Evolutionary conservation across 2,113 vertebrate species (phyloP).

Genomic region (Rhodinocichla rosea): DNA sequence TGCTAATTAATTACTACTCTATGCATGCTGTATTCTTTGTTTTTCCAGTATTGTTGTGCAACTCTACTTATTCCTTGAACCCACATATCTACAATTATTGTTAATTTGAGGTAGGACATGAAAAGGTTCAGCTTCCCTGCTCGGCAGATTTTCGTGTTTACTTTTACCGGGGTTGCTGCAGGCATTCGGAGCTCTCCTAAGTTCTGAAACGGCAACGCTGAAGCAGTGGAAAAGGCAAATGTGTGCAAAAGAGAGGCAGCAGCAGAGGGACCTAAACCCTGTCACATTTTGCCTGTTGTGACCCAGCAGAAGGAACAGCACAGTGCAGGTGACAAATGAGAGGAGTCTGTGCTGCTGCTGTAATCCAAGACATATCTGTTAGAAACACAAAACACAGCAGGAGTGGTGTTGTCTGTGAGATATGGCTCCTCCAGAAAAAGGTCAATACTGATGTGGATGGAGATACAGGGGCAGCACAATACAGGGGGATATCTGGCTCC

Average conservation of each 20-base stretch:
- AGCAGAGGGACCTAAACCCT: background rate
- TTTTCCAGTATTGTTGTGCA: background rate
- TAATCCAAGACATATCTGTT: background rate
- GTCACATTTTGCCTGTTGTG: background rate
- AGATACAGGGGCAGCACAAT: background rate
- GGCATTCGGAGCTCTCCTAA: background rate
- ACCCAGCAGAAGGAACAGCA: background rate
- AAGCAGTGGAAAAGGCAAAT: background rate
- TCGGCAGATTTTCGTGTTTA: background rate
- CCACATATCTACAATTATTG: background rate
- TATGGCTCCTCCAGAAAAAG: background rate
- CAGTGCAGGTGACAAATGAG: background rate
- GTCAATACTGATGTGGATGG: background rate
- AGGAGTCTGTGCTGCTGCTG: background rate
- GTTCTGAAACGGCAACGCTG: rapidly evolving
- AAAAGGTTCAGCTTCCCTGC: background rate
- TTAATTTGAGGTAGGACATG: background rate
- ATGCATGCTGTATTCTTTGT: background rate
- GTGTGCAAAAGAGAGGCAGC: background rate
- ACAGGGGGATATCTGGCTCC: background rate
- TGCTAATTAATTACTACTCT: background rate
- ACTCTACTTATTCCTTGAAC: background rate
- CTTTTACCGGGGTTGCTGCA: background rate
- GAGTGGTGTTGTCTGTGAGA: background rate
- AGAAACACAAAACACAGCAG: background rate